Evolutionary conservation across 2,113 vertebrate genomes (phyloP).

Genomic region (Mobula birostris): DNA sequence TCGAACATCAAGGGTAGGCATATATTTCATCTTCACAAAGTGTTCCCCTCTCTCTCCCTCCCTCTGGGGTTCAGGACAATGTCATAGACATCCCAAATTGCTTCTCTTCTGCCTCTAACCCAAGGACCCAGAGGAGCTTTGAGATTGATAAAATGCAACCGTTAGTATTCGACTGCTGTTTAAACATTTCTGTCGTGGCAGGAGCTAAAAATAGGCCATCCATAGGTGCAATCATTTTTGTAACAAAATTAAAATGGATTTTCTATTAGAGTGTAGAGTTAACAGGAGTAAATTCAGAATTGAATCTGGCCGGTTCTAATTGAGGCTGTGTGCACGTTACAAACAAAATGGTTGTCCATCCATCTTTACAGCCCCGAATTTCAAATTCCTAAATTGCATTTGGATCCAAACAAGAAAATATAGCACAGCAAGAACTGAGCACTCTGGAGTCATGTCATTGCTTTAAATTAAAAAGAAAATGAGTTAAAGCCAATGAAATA

Average conservation of each 20-base stretch:
- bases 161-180: background rate
- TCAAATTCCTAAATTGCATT: constrained; percentile 25
- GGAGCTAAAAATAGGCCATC: constrained; percentile 20
- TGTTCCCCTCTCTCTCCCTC: too few relatives aligned
- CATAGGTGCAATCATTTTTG: constrained; percentile 12
- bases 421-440: background rate
- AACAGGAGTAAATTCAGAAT: constrained; percentile 30
- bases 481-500: background rate
- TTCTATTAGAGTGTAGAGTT: constrained; percentile 14
- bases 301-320: constrained; percentile 20
- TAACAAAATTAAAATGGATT: constrained; percentile 36
- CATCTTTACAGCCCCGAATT: background rate
- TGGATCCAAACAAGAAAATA: background rate
- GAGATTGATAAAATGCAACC: background rate
- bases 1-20: background rate
- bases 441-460: background rate
- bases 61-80: background rate
- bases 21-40: background rate
- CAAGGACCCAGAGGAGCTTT: background rate
- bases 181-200: background rate
- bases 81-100: background rate
- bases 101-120: background rate
- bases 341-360: background rate
- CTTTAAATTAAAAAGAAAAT: background rate
- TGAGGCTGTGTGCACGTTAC: background rate